Evolutionary conservation across 2,888 invertebrate species (phyloP), one percentile per base, ranked within the genome.

Genomic region (Mesopsocus fuscifrons): DNA sequence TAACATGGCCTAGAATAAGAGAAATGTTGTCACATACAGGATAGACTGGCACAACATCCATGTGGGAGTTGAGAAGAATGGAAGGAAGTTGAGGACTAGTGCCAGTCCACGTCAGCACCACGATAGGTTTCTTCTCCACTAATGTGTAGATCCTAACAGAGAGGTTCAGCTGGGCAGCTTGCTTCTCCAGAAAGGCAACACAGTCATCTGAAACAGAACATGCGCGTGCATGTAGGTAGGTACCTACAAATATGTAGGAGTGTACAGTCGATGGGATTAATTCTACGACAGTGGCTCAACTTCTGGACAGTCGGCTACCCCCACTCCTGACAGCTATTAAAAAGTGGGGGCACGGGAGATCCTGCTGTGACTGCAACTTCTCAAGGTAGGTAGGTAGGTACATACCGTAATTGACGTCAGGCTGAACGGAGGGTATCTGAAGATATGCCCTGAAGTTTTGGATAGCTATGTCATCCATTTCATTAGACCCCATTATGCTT

Each of bases 41-140:
- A 57, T 80, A 91, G 0, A 92, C 94, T 4, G 95, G 94, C 1
- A 95, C 95, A 2, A 97, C 95, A 59, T 97, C 95, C 74, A 88
- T 94, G 57, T 97, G 95, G 4, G 91, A 92, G 59, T 92, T 94
- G 17, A 97, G 68, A 49, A 95, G 57, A 46, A 97, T 67, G 1
- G 82, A 62, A 3, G 81, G 74, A 43, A 79, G 60, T 1, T 65
- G 55, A 1, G 81, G 78, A 26, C 84, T 69, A 1, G 64, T 69
- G 26, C 95, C 95, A 22, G 56, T 52, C 83, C 89, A 87, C 54
- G 87, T 83, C 57, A 97, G 63, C 20, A 91, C 63, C 2, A 85
- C 74, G 42, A 91, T 73, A 3, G 89, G 89, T 57, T 82, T 84
- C 21, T 65, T 66, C 5, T 73, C 68, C 40, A 73, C 69, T 2